Evolutionary conservation across 2,797 vertebrate genomes (phyloP).

Genomic region (Poecilia wingei): DNA sequence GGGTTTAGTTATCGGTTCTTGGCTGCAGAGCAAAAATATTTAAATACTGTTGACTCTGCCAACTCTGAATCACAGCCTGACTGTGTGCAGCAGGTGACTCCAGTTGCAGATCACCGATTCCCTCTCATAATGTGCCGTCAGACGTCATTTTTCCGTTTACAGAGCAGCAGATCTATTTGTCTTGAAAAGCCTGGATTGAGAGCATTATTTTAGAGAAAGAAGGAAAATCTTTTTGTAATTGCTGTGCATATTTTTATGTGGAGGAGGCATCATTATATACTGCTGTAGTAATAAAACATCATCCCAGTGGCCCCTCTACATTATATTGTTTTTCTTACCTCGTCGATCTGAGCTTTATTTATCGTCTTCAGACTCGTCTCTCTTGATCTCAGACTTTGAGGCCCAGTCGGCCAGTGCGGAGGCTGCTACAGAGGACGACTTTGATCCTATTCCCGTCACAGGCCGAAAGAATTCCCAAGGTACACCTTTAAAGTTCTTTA

Average conservation of each 20-base stretch:
- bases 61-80: constrained; percentile 37
- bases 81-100: constrained; percentile 41
- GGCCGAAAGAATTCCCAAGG: constrained; percentile 98
- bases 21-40: constrained; percentile 32
- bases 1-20: constrained; percentile 5
- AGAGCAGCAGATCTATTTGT: not conserved
- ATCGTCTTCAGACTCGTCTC: constrained; percentile 89
- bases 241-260: not conserved
- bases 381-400: constrained; percentile 95
- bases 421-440: constrained; percentile 91
- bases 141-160: not conserved
- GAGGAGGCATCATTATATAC: not conserved
- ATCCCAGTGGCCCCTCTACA: not conserved
- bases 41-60: constrained; percentile 25
- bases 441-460: constrained; percentile 97
- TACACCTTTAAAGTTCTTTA: constrained; percentile 71
- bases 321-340: not conserved
- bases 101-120: constrained; percentile 27
- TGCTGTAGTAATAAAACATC: not conserved
- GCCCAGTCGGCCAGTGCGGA: constrained; percentile 81
- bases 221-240: not conserved
- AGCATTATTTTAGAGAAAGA: not conserved
- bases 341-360: not conserved
- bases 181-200: constrained; percentile 4
- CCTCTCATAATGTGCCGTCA: constrained; percentile 7